Evolutionary conservation across 2,888 invertebrate genomes (phyloP).

Genomic region (Phaedon cochleariae): DNA sequence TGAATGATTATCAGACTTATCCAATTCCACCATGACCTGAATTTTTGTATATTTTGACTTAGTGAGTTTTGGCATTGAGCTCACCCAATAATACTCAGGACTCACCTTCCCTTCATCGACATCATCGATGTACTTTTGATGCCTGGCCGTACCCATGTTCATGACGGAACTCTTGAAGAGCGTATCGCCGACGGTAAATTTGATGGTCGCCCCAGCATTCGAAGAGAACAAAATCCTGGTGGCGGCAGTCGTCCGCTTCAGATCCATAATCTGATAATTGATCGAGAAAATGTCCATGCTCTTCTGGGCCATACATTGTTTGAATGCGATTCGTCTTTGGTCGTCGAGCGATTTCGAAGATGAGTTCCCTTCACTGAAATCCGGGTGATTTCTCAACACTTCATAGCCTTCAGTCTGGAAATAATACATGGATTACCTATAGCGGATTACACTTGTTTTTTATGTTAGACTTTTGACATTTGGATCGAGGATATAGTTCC

Average conservation of each 20-base stretch:
- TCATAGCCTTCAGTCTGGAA: conserved; percentile 52
- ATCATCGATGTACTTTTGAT: conserved; percentile 66
- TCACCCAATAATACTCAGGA: background rate
- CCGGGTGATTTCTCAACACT: conserved; percentile 48
- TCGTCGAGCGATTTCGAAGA: conserved; percentile 48
- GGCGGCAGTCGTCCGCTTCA: conserved; percentile 62
- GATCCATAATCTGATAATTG: conserved; percentile 65
- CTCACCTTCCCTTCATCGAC: conserved; percentile 53
- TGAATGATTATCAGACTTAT: too few species aligned
- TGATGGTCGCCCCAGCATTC: conserved; percentile 72
- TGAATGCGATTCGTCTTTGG: conserved; percentile 66
- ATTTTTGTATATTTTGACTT: too few species aligned
- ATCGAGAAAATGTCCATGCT: conserved; percentile 70
- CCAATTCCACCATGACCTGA: too few species aligned
- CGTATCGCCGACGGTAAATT: conserved; percentile 69
- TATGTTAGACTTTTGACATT: too few species aligned
- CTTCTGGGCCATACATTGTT: conserved; percentile 71
- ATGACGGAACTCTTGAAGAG: conserved; percentile 73
- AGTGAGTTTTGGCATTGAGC: background rate
- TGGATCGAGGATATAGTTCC: too few species aligned
- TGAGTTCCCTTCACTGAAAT: conserved; percentile 46
- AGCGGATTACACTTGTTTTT: too few species aligned
- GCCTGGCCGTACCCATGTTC: conserved; percentile 72
- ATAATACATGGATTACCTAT: too few species aligned
- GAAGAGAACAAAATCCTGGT: conserved; percentile 68